Conservation (phyloP, 1,140 invertebrate genomes). For the Pachypsylla venusta region DNA sequence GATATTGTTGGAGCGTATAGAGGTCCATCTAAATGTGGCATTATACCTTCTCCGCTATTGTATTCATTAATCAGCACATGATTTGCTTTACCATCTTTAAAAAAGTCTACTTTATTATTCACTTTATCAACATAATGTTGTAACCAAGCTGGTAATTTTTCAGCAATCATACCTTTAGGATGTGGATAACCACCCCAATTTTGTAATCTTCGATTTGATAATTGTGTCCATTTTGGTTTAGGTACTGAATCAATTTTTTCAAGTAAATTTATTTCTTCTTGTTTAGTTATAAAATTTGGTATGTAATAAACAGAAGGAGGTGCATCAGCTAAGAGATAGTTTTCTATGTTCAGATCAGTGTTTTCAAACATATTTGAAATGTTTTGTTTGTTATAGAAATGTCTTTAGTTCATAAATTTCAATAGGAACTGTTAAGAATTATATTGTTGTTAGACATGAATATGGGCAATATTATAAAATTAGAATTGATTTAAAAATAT, state of each 20-base stretch:
- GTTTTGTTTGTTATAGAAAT: too few species aligned
- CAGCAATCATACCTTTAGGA: constrained; percentile 85
- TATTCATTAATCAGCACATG: constrained; percentile 97
- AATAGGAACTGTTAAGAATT: too few species aligned
- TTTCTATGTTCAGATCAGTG: not conserved
- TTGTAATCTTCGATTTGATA: constrained; percentile 78
- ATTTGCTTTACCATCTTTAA: constrained; percentile 64
- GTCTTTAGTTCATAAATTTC: too few species aligned
- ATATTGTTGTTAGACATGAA: too few species aligned
- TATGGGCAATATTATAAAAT: too few species aligned
- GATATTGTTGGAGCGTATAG: constrained; percentile 85
- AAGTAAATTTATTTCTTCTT: constrained; percentile 62
- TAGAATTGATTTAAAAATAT: too few species aligned
- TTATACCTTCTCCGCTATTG: constrained; percentile 78
- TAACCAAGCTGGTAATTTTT: constrained; percentile 78
- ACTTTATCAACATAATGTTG: constrained; percentile 58
- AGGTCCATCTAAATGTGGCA: constrained; percentile 89
- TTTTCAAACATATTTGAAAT: too few species aligned
- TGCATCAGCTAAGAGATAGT: constrained; percentile 34
- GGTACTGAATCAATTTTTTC: constrained; percentile 61
- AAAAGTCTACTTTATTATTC: constrained; percentile 47
- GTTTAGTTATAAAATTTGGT: constrained; percentile 71
- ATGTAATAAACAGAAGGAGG: constrained; percentile 68
- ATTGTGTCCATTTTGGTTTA: constrained; percentile 90
- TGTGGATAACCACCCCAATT: constrained; percentile 94